These are phyloP conservation scores for Pteronura brasiliensis DNA, from an alignment of 2,113 vertebrate genomes.

Conservation along the genomic window DNA sequence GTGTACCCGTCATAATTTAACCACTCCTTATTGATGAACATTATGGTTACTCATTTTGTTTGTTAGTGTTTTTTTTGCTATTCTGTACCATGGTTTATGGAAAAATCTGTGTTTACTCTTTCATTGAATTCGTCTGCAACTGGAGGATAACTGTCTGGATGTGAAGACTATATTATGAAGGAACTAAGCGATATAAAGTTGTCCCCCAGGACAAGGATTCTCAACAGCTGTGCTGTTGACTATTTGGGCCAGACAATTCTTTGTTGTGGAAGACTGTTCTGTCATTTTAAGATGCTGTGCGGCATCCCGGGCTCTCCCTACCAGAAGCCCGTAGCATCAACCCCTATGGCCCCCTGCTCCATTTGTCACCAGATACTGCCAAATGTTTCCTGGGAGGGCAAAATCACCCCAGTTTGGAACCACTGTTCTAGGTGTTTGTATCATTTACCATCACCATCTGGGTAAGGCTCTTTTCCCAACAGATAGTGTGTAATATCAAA, in stretches of 20 bases:
- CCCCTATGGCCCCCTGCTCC: rapidly evolving
- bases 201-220: neutral
- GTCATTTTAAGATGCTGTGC: neutral
- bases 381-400: neutral
- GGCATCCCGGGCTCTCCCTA: neutral
- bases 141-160: neutral
- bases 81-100: neutral
- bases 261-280: neutral
- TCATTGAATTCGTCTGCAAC: neutral
- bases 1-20: neutral
- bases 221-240: neutral
- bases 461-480: neutral
- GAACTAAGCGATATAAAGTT: neutral
- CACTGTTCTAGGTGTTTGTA: neutral
- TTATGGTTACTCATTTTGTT: neutral
- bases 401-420: neutral
- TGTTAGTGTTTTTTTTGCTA: neutral
- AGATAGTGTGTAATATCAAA: neutral
- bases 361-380: neutral
- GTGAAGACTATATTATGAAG: neutral
- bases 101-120: neutral
- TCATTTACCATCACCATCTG: neutral
- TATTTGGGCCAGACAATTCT: neutral
- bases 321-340: no score
- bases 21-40: neutral